Evolutionary conservation across 2,797 vertebrate genomes (phyloP).

Genomic region (Sylvilagus floridanus): DNA sequence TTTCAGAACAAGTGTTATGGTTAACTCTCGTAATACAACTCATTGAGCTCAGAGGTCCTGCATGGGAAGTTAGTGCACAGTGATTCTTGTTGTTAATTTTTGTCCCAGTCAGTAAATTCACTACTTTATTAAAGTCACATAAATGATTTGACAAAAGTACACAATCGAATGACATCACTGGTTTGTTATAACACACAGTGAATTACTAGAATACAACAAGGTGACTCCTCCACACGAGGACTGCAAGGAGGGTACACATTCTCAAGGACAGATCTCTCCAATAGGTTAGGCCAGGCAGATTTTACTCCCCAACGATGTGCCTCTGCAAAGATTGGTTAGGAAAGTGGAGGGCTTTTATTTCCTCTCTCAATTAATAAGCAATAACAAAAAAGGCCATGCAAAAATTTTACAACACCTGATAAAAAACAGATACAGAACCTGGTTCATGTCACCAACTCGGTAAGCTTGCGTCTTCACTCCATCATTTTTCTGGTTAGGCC

Average conservation of each 20-base stretch:
- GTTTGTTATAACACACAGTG: slow-evolving; percentile 77
- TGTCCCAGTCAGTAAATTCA: slow-evolving; percentile 70
- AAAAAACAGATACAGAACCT: slow-evolving; percentile 54
- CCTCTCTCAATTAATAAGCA: slow-evolving; percentile 70
- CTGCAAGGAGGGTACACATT: slow-evolving; percentile 38
- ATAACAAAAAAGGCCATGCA: slow-evolving; percentile 76
- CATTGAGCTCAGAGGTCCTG: too few species aligned
- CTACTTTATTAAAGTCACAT: slow-evolving; percentile 76
- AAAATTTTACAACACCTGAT: slow-evolving; percentile 67
- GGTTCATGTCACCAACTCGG: slow-evolving; percentile 33
- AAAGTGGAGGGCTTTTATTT: slow-evolving; percentile 63
- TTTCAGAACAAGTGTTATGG: too few species aligned
- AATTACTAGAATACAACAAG: slow-evolving; percentile 67
- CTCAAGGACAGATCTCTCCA: slow-evolving; percentile 60
- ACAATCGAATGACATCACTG: slow-evolving; percentile 76
- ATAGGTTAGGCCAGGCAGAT: slow-evolving; percentile 56
- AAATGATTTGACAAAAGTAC: slow-evolving; percentile 79
- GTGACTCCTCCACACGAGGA: slow-evolving; percentile 25
- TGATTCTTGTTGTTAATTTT: not conserved
- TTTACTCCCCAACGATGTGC: slow-evolving; percentile 51
- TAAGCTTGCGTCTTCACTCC: slow-evolving; percentile 47
- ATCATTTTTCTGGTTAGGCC: slow-evolving; percentile 59
- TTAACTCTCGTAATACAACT: too few species aligned
- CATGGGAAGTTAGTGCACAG: too few species aligned
- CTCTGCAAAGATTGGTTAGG: slow-evolving; percentile 63